Conservation (phyloP, 2,113 vertebrate genomes). For the Tetraodon nigroviridis region DNA sequence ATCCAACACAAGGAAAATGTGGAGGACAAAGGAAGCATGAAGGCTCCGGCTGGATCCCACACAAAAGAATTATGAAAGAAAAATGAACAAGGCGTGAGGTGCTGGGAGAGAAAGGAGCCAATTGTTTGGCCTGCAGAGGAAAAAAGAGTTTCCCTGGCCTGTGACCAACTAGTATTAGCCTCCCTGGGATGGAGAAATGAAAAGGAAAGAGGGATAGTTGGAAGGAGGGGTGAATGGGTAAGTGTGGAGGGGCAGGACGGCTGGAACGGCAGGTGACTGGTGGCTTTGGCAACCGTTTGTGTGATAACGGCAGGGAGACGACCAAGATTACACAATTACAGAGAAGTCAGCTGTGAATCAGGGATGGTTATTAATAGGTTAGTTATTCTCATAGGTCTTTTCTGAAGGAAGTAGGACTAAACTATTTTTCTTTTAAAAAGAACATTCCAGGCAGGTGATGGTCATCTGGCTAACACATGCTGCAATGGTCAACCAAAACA, state of each 20-base stretch:
- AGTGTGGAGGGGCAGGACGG: constrained; percentile 19
- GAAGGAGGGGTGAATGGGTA: constrained; percentile 31
- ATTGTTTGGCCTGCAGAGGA: constrained; percentile 52
- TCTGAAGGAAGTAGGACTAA: background rate
- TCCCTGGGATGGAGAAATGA: constrained; percentile 43
- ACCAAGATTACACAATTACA: background rate
- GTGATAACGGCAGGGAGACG: background rate
- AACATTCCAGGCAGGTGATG: too few relatives aligned
- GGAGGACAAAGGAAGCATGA: constrained; percentile 17
- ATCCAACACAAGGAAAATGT: background rate
- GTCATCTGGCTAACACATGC: too few relatives aligned
- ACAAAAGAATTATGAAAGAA: constrained; percentile 34
- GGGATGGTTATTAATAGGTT: background rate
- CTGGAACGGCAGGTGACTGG: constrained; percentile 43
- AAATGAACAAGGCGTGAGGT: constrained; percentile 37
- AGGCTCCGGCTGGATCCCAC: constrained; percentile 25
- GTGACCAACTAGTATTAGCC: constrained; percentile 52
- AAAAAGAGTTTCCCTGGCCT: constrained; percentile 61
- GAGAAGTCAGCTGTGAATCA: background rate
- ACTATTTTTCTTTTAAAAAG: too few relatives aligned
- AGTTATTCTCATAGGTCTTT: background rate
- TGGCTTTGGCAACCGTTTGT: constrained; percentile 41
- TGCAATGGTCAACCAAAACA: too few relatives aligned
- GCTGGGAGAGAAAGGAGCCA: constrained; percentile 49
- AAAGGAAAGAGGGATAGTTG: constrained; percentile 36